Evolutionary conservation across 2,888 invertebrate genomes (phyloP).

Genomic region (Watsonalla binaria): DNA sequence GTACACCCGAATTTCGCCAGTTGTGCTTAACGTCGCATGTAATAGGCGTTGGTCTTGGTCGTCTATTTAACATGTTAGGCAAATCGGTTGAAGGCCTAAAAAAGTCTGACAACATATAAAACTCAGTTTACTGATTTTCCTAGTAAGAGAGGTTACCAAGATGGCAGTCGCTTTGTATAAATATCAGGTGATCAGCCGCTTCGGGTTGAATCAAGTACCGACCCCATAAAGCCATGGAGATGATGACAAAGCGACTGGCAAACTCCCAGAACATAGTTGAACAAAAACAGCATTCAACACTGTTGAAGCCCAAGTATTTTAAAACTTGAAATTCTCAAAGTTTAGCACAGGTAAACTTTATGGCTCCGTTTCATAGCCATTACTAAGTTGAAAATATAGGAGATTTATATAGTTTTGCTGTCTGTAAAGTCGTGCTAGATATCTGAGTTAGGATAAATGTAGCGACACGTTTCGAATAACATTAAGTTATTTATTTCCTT

Average conservation of each 20-base stretch:
- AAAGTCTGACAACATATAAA: too few species aligned
- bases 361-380: constrained; percentile 20
- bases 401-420: constrained; percentile 58
- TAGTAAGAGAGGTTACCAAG: too few species aligned
- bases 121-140: too few species aligned
- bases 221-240: too few species aligned
- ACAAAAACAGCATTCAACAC: background rate
- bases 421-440: constrained; percentile 69
- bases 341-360: constrained; percentile 10
- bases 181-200: too few species aligned
- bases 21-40: too few species aligned
- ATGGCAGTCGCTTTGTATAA: too few species aligned
- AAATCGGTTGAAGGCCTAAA: too few species aligned
- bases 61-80: too few species aligned
- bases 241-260: background rate
- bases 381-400: constrained; percentile 26
- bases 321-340: constrained; percentile 3
- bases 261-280: background rate
- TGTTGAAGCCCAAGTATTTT: background rate
- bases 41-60: too few species aligned
- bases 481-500: constrained; percentile 55
- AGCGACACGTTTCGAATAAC: constrained; percentile 72
- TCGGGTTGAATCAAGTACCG: too few species aligned
- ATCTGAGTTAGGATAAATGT: constrained; percentile 69
- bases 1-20: too few species aligned